These are phyloP conservation scores for Pygoscelis adeliae DNA, from an alignment of 2,113 vertebrate genomes.

Conservation along the genomic window DNA sequence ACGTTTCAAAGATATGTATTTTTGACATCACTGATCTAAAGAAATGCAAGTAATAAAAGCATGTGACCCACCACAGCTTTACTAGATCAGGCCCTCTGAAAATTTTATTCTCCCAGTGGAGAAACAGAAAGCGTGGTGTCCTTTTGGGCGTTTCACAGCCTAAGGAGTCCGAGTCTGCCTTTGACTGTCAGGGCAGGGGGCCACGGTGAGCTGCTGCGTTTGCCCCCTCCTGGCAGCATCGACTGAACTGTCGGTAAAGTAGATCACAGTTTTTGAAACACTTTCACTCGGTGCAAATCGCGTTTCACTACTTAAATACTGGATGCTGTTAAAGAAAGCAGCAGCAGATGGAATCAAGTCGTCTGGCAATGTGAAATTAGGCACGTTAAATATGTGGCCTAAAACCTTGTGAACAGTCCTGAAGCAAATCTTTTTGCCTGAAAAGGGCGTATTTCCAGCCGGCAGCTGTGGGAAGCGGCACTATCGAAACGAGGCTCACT, in stretches of 20 bases:
- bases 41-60: not conserved
- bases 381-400: not conserved
- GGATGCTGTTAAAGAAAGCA: not conserved
- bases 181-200: not conserved
- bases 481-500: accelerated
- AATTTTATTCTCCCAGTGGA: accelerated
- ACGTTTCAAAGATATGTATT: not conserved
- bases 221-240: not conserved
- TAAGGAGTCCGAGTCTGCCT: too few species aligned
- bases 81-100: not conserved
- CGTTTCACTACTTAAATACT: not conserved
- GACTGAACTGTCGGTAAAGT: accelerated
- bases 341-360: not conserved
- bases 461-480: accelerated
- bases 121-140: too few species aligned
- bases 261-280: not conserved
- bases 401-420: not conserved
- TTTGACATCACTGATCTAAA: not conserved
- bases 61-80: not conserved
- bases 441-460: not conserved
- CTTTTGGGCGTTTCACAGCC: not conserved
- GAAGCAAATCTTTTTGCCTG: not conserved
- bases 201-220: accelerated
- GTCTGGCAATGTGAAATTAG: not conserved
- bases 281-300: not conserved